Percentiles rank a stretch among this genome's conserved stretches.
Conservation (phyloP, 2,888 invertebrate species). For the Eupithecia abbreviata region DNA sequence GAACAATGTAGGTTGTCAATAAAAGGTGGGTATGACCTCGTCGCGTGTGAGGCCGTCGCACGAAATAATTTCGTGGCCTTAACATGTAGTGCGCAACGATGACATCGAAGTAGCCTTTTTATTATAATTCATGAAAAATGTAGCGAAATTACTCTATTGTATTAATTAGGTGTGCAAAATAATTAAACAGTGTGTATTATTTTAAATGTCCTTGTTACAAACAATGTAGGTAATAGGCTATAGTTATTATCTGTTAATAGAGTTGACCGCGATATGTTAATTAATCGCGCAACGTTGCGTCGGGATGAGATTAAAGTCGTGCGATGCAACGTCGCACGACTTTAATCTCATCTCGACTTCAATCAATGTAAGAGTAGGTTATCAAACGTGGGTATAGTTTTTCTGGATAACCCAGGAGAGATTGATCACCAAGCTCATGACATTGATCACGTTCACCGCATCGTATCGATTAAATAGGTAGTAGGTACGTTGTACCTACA, state of each 20-base stretch:
- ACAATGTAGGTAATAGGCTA: no score
- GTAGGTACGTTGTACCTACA: background rate
- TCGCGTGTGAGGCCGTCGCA: constrained; percentile 66
- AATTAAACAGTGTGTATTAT: background rate
- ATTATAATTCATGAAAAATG: background rate
- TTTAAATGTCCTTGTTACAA: background rate
- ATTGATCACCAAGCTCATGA: background rate
- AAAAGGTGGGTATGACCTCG: constrained; percentile 72
- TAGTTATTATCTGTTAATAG: no score
- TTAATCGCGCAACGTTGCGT: no score
- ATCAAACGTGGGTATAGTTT: background rate
- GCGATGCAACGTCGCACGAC: no score
- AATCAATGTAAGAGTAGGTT: background rate
- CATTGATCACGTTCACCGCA: background rate
- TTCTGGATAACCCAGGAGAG: background rate
- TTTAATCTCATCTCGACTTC: no score
- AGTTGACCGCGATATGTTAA: background rate
- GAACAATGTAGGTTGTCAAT: constrained; percentile 81
- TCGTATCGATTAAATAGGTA: background rate
- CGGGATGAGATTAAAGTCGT: no score
- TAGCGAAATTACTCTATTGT: constrained; percentile 11
- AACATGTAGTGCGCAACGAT: constrained; percentile 72
- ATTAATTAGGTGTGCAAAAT: background rate
- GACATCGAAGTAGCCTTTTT: constrained; percentile 17
- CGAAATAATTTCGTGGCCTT: constrained; percentile 74